Evolutionary conservation across 2,888 invertebrate genomes (phyloP).

Genomic region (Dicyrtomina minuta): DNA sequence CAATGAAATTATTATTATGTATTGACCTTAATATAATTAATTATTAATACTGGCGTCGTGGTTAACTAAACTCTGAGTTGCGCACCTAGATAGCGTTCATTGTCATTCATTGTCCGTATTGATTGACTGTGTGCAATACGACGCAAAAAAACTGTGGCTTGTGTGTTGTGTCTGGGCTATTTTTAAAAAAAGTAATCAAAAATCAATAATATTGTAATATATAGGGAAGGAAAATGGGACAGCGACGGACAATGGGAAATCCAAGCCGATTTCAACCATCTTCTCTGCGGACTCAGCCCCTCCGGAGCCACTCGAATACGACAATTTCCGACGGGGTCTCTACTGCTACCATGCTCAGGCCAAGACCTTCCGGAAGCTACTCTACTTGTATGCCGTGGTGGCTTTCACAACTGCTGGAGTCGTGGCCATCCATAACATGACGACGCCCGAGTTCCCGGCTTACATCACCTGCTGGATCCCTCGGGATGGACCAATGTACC

Average conservation of each 20-base stretch:
- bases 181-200: too few relatives aligned
- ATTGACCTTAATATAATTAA: too few relatives aligned
- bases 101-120: too few relatives aligned
- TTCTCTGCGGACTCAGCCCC: constrained; percentile 43
- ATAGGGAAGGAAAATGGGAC: constrained; percentile 42
- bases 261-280: constrained; percentile 47
- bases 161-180: too few relatives aligned
- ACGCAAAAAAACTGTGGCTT: too few relatives aligned
- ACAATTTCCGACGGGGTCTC: constrained; percentile 49
- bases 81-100: too few relatives aligned
- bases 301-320: constrained; percentile 51
- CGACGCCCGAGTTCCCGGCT: constrained; percentile 46
- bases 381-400: constrained; percentile 46
- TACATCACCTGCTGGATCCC: constrained; percentile 45
- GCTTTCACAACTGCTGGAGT: constrained; percentile 42
- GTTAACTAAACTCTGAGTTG: too few relatives aligned
- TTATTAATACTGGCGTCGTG: too few relatives aligned
- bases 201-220: neutral
- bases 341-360: constrained; percentile 49
- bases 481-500: constrained; percentile 31
- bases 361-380: constrained; percentile 47
- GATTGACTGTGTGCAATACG: too few relatives aligned
- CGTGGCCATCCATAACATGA: constrained; percentile 45
- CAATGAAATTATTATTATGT: too few relatives aligned
- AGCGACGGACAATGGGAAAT: constrained; percentile 34